Conservation (phyloP, 1,140 invertebrate genomes). For the Nymphalis io region DNA sequence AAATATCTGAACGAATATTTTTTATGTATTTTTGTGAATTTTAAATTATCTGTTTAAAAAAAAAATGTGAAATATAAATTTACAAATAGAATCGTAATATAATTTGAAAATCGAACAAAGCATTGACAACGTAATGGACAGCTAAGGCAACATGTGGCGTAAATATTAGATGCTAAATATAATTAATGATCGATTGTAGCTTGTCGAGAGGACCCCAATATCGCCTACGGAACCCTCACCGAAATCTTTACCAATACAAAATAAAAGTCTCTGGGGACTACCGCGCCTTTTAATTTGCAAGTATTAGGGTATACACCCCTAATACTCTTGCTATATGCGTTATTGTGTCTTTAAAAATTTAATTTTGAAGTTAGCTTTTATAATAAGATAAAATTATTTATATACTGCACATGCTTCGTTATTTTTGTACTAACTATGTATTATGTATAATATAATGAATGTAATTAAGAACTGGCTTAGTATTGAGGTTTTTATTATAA, state of each 20-base stretch:
- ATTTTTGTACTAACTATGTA: too few species aligned
- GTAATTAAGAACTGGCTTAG: too few species aligned
- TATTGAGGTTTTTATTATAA: too few species aligned
- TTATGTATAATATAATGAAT: too few species aligned
- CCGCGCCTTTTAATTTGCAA: conserved; percentile 77
- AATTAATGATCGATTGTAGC: conserved; percentile 78
- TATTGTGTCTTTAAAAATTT: conserved; percentile 29
- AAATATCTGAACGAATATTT: too few species aligned
- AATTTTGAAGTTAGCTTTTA: conserved; percentile 5
- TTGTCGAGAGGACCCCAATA: conserved; percentile 51
- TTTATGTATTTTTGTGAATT: too few species aligned
- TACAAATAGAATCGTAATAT: background rate
- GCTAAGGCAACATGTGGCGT: conserved; percentile 67
- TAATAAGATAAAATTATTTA: background rate
- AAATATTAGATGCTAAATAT: conserved; percentile 72
- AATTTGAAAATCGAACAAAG: conserved; percentile 5
- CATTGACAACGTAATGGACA: conserved; percentile 31
- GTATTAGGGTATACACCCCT: conserved; percentile 42
- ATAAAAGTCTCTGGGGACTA: conserved; percentile 59
- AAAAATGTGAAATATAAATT: too few species aligned
- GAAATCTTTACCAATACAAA: conserved; percentile 72
- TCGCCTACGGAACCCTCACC: conserved; percentile 57
- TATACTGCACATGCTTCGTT: too few species aligned
- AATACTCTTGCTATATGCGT: conserved; percentile 33
- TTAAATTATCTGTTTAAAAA: too few species aligned